Base-by-base conservation (phyloP, 2,113 vertebrate species). In the Glareola pratincola region DNA sequence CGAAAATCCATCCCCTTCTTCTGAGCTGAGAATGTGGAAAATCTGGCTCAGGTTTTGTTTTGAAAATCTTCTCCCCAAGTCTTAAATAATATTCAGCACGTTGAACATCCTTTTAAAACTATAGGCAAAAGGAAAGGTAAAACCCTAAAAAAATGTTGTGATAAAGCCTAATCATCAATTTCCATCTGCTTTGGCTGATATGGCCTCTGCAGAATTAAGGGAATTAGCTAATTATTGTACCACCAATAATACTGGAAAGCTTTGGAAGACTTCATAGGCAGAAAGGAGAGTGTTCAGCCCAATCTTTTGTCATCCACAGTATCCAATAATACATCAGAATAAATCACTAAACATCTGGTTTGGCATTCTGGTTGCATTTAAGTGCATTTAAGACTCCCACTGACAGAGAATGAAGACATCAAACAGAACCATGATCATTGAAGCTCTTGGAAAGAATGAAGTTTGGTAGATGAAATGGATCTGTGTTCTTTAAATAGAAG, bases 331-430 rank as follows among this genome's bases (percentile, higher is more conserved):
- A 75, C 60, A 89, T 94, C 86, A 85, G 81, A 94, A 92, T 95
- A 97, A 95, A 96, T 97, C 89, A 90, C 71, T 66, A 92, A 95
- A 97, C 95, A 97, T 97, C 96, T 96, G 94, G 72, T 92, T 95
- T 97, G 92, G 81, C 89, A 91, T 95, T 95, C 86, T 87, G 86
- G 62, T 94, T 92, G 62, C 92, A 79, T 94, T 97, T 92, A 96
- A 95, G 91, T 79, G n/a, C n/a, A n/a, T n/a, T n/a, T n/a, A 0
- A 97, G 84, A 82, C 86, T 92, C 76, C 83, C 89, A 90, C 94
- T 94, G 95, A 94, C 60, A 88, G 81, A 78, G 85, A 94, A 75
- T 47, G 68, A 91, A 92, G 94, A 90, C 54, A 95, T 95, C 91
- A 95, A 91, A 85, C 67, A 82, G 93, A 97, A 79, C 94, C 71